These are phyloP conservation scores for Norana najaformis DNA, from an alignment of 2,888 invertebrate species.

Conservation along the genomic window DNA sequence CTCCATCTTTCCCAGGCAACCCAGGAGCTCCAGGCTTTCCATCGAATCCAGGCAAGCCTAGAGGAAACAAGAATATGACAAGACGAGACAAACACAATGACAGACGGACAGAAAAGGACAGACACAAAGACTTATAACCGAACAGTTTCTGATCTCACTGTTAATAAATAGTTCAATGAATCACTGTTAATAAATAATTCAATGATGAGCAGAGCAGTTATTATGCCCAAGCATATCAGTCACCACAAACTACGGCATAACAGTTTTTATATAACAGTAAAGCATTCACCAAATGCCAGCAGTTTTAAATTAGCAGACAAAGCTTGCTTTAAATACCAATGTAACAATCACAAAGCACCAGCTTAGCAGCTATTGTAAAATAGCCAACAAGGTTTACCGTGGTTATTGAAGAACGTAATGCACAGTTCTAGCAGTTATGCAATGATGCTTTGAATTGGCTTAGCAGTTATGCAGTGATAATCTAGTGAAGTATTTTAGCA, in stretches of 20 bases:
- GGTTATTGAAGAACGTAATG: background rate
- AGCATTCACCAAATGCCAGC: too few species aligned
- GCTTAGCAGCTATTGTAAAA: background rate
- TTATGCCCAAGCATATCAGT: background rate
- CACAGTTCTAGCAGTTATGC: background rate
- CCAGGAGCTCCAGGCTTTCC: slow-evolving; percentile 63
- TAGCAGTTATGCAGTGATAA: background rate
- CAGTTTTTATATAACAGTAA: too few species aligned
- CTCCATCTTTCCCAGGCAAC: slow-evolving; percentile 52
- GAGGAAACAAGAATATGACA: slow-evolving; percentile 2
- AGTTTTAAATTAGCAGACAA: too few species aligned
- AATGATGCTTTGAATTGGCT: background rate
- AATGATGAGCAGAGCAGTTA: background rate
- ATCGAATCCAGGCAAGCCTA: slow-evolving; percentile 67
- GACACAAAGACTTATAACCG: background rate
- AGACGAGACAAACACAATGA: background rate
- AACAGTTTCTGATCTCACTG: background rate
- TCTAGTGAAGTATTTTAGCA: background rate
- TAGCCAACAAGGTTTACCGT: background rate
- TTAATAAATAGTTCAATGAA: too few species aligned
- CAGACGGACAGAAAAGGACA: background rate
- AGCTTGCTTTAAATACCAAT: background rate
- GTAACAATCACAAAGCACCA: background rate
- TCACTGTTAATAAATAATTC: too few species aligned
- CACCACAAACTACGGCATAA: background rate